These are phyloP conservation scores for Todus mexicanus DNA, from an alignment of 2,797 vertebrate species.

Conservation along the genomic window DNA sequence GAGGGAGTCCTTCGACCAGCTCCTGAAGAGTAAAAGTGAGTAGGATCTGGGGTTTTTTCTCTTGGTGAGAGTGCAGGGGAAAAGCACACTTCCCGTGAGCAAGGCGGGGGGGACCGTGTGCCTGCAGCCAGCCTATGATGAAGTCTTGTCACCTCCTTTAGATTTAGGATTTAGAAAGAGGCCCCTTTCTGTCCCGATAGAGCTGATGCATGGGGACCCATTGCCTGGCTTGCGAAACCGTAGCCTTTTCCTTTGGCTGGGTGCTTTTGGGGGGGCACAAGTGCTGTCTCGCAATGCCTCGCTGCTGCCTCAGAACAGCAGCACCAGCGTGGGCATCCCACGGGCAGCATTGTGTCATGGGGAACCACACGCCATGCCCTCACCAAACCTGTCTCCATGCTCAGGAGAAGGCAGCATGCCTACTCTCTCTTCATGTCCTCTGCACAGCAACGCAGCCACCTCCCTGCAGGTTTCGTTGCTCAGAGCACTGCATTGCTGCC, in stretches of 20 bases:
- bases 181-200: background rate
- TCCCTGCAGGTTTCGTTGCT: background rate
- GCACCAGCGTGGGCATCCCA: accelerated
- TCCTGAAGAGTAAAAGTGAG: constrained; percentile 80
- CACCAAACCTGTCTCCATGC: background rate
- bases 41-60: background rate
- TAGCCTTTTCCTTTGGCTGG: background rate
- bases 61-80: background rate
- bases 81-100: background rate
- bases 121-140: background rate
- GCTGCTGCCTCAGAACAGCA: background rate
- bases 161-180: background rate
- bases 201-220: background rate
- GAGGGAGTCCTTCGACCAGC: constrained; percentile 76
- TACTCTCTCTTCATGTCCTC: accelerated
- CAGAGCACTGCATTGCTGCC: background rate
- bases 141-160: background rate
- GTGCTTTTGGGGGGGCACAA: background rate
- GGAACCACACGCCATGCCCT: accelerated
- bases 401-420: background rate
- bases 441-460: background rate
- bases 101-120: too few species aligned
- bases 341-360: accelerated
- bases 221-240: background rate
- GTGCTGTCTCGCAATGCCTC: accelerated